Evolutionary conservation across 2,113 vertebrate species (phyloP).

Genomic region (Aptenodytes forsteri): DNA sequence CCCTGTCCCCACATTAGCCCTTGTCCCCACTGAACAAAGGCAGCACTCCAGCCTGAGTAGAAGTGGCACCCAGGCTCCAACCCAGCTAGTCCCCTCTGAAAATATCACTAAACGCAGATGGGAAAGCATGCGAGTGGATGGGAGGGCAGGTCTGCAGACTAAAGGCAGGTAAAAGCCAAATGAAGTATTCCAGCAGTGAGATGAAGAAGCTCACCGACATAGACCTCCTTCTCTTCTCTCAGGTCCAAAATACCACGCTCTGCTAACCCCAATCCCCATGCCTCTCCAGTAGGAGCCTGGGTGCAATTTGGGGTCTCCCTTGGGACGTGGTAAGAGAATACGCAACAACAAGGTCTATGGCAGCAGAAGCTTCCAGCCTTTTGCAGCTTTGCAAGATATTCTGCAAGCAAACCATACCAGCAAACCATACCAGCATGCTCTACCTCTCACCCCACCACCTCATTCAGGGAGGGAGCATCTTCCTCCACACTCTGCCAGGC

Average conservation of each 20-base stretch:
- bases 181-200: not conserved
- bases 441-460: not conserved
- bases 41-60: not conserved
- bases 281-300: not conserved
- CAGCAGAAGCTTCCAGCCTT: not conserved
- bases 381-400: not conserved
- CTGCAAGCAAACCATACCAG: not conserved
- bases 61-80: not conserved
- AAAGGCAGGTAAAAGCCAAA: not conserved
- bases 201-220: not conserved
- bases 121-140: rapidly evolving
- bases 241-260: not conserved
- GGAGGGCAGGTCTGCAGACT: not conserved
- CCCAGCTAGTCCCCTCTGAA: not conserved
- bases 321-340: not conserved
- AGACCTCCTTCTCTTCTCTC: not conserved
- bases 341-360: not conserved
- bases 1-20: not conserved
- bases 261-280: not conserved
- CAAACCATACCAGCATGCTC: not conserved
- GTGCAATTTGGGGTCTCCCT: not conserved
- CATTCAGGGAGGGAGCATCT: not conserved
- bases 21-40: not conserved
- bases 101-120: not conserved
- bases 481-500: not conserved